A percentile compares a stretch with the other conserved stretches of the same genome.
phyloP scores from a whole-genome alignment of 1,140 invertebrate species.

The Heliothis virescens region DNA sequence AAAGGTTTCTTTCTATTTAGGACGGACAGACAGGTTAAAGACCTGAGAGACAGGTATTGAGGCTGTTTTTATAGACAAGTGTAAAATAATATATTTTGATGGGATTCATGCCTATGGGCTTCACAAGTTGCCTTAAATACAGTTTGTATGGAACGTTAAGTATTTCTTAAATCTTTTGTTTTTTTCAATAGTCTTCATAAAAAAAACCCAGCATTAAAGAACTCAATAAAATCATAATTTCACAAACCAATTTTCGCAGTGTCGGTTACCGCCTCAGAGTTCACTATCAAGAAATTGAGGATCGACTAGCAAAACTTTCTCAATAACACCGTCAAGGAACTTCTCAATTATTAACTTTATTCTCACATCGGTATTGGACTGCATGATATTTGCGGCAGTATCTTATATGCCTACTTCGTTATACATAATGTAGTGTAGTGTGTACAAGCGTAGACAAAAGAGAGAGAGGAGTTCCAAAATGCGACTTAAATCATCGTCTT shows the following conservation, averaged over 20 bases:
- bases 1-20: no score
- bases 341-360: constrained; percentile 62
- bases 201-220: background rate
- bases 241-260: constrained; percentile 38
- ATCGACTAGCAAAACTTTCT: constrained; percentile 53
- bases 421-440: no score
- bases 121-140: background rate
- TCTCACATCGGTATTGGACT: constrained; percentile 43
- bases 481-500: no score
- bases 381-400: constrained; percentile 42
- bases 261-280: constrained; percentile 29
- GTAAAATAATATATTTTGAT: no score
- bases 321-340: constrained; percentile 57
- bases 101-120: background rate
- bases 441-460: no score
- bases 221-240: constrained; percentile 37
- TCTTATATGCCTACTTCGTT: background rate
- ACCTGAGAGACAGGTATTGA: no score
- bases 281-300: constrained; percentile 50
- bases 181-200: background rate
- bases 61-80: no score
- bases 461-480: no score
- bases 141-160: background rate
- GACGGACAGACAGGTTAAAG: no score
- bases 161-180: no score